Evolutionary conservation across 2,888 invertebrate genomes (phyloP).

Genomic region (Bimastos eiseni): DNA sequence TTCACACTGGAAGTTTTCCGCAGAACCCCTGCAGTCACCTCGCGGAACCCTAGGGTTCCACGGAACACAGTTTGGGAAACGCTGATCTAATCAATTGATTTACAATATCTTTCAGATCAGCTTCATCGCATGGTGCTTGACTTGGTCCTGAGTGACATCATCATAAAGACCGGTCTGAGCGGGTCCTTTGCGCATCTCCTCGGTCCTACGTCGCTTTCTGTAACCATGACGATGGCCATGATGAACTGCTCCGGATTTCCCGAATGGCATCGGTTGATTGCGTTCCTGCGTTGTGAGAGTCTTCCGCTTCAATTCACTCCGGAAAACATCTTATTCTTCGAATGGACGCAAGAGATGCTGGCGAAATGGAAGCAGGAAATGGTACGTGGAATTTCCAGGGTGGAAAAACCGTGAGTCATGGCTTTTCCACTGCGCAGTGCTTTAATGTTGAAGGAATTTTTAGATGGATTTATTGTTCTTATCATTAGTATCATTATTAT

Average conservation of each 20-base stretch:
- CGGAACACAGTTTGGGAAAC: neutral
- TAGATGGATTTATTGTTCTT: neutral
- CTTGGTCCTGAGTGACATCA: neutral
- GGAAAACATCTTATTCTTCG: neutral
- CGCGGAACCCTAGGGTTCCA: too few relatives aligned
- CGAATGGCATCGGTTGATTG: conserved; percentile 48
- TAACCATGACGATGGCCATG: neutral
- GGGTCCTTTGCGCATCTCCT: neutral
- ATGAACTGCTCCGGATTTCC: conserved; percentile 20
- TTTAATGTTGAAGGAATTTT: neutral
- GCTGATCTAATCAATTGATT: neutral
- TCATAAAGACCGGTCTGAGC: conserved; percentile 8
- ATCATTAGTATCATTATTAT: neutral
- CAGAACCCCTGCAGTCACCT: too few relatives aligned
- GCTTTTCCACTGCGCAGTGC: neutral
- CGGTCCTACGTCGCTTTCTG: neutral
- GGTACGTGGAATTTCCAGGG: neutral
- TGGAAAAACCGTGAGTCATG: neutral
- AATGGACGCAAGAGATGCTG: neutral
- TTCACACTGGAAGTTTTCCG: too few relatives aligned
- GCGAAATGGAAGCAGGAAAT: neutral
- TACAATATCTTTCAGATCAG: neutral
- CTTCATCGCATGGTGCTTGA: neutral
- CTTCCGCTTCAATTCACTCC: neutral
- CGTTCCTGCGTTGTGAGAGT: neutral